Conservation (phyloP, 2,797 vertebrate genomes). For the Lagocephalus sceleratus region DNA sequence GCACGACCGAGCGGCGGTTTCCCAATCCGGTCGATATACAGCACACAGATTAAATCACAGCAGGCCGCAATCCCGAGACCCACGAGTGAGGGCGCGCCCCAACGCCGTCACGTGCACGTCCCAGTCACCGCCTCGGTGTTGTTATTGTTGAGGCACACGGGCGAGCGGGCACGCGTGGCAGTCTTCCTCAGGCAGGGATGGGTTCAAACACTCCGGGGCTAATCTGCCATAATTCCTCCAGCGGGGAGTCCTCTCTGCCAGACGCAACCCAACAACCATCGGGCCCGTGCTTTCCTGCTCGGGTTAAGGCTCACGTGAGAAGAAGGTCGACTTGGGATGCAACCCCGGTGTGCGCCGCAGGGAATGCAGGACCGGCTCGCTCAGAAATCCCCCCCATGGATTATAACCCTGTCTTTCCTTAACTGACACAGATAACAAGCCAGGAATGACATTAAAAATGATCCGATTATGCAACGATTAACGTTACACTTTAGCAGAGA, state of each 20-base stretch:
- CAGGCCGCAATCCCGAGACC: not conserved
- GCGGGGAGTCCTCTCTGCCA: slow-evolving; percentile 45
- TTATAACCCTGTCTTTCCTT: too few relatives aligned
- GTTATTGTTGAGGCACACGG: slow-evolving; percentile 27
- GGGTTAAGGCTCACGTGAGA: slow-evolving; percentile 40
- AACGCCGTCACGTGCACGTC: slow-evolving; percentile 11
- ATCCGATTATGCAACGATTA: too few relatives aligned
- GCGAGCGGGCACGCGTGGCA: slow-evolving; percentile 25
- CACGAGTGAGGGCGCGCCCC: not conserved
- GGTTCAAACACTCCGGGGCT: slow-evolving; percentile 24
- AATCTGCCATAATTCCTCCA: slow-evolving; percentile 41
- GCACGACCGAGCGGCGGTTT: too few relatives aligned
- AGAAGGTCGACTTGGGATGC: slow-evolving; percentile 11
- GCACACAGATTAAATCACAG: not conserved
- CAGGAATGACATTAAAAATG: too few relatives aligned
- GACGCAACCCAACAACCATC: slow-evolving; percentile 42
- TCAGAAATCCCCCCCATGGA: too few relatives aligned
- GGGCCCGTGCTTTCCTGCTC: slow-evolving; percentile 47
- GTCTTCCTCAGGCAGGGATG: slow-evolving; percentile 34
- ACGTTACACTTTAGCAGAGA: too few relatives aligned
- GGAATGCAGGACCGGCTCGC: slow-evolving; percentile 7
- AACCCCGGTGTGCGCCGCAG: not conserved
- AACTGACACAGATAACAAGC: too few relatives aligned
- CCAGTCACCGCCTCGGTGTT: slow-evolving; percentile 29
- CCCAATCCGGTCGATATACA: too few relatives aligned